Percentiles rank a stretch among this genome's conserved stretches.
phyloP scores from a whole-genome alignment of 1,140 invertebrate genomes.

The Pseudachorutes palmiensis region DNA sequence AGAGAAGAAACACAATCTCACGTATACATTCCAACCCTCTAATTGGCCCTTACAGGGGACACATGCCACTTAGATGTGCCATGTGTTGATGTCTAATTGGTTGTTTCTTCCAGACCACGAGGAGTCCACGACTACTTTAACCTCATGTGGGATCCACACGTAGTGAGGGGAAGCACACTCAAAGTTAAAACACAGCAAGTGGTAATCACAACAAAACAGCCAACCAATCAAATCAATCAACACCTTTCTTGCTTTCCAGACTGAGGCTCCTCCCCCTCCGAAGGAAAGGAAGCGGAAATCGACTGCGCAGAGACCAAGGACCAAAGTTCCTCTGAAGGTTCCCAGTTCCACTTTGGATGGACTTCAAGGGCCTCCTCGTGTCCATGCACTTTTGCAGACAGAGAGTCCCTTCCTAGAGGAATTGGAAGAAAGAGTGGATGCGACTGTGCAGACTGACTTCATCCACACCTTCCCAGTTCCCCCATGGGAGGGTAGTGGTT shows the following conservation, averaged over 20 bases:
- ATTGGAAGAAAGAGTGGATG: constrained; percentile 8
- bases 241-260: too few species aligned
- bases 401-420: constrained; percentile 14
- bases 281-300: not conserved
- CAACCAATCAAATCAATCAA: not conserved
- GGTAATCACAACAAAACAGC: not conserved
- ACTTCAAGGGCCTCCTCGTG: too few species aligned
- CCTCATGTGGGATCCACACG: constrained; percentile 29
- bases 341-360: not conserved
- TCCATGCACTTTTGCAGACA: constrained; percentile 4
- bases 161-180: constrained; percentile 17
- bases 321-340: not conserved
- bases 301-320: not conserved
- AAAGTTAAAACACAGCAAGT: not conserved
- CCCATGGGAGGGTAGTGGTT: not conserved
- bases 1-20: too few species aligned
- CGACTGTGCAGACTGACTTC: constrained; percentile 17
- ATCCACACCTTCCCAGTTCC: not conserved
- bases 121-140: constrained; percentile 30
- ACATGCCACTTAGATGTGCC: not conserved
- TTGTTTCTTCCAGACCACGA: constrained; percentile 19
- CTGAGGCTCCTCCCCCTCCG: not conserved
- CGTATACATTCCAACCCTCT: not conserved
- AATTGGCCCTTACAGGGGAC: not conserved
- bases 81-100: not conserved